A percentile compares a stretch with the other conserved stretches of the same genome.
These are phyloP conservation scores for Brachionus rotundiformis DNA, from an alignment of 1,140 invertebrate genomes.

Conservation along the genomic window DNA sequence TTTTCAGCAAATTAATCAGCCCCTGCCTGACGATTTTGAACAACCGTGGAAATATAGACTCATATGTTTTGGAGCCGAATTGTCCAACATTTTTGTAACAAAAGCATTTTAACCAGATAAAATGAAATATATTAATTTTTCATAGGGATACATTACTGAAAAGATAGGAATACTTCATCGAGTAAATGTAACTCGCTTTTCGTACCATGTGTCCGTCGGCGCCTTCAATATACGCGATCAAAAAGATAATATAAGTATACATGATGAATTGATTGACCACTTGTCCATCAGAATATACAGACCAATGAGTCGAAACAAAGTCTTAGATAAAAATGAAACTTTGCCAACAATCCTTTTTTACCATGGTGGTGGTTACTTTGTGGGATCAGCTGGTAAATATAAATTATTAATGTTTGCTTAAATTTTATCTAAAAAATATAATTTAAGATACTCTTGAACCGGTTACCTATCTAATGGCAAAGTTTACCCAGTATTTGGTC, in stretches of 20 bases:
- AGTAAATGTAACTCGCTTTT: constrained; percentile 12
- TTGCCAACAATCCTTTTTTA: constrained; percentile 35
- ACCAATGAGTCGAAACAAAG: constrained; percentile 5
- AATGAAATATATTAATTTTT: background rate
- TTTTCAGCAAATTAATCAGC: constrained; percentile 33
- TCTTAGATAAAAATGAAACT: background rate
- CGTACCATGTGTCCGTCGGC: constrained; percentile 42
- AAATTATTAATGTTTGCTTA: background rate
- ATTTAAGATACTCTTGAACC: constrained; percentile 42
- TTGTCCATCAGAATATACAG: constrained; percentile 35
- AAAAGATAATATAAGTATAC: constrained; percentile 36
- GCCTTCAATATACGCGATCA: constrained; percentile 40
- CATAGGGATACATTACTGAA: constrained; percentile 18
- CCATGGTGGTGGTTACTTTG: constrained; percentile 51
- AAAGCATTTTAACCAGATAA: background rate
- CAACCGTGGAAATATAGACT: constrained; percentile 52
- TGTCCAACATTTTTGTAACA: constrained; percentile 11
- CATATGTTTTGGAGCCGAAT: constrained; percentile 28
- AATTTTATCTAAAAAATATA: background rate
- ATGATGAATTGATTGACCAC: constrained; percentile 40
- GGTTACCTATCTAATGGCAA: constrained; percentile 43
- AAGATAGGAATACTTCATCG: background rate
- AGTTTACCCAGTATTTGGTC: background rate
- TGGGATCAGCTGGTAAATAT: constrained; percentile 42
- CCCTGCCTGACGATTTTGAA: constrained; percentile 41